phyloP scores from a whole-genome alignment of 2,888 invertebrate genomes.

The Acleris laterana region DNA sequence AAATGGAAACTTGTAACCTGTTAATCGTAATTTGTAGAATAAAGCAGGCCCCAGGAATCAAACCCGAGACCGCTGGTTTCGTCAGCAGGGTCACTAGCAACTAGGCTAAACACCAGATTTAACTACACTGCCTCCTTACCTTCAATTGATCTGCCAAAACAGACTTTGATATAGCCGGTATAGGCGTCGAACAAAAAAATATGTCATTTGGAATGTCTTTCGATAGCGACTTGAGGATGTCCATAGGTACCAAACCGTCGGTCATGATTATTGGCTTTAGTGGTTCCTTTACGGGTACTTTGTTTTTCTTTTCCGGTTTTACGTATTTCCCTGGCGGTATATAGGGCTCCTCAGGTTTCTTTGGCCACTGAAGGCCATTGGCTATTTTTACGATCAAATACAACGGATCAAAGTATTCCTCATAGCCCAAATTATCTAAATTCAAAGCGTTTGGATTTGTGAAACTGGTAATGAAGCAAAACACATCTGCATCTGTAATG shows the following conservation, averaged over 20 bases:
- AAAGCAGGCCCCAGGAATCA: too few relatives aligned
- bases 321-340: constrained; percentile 34
- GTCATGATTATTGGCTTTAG: constrained; percentile 61
- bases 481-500: constrained; percentile 69
- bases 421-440: constrained; percentile 48
- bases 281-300: constrained; percentile 35
- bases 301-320: constrained; percentile 38
- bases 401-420: constrained; percentile 61
- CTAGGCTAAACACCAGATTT: not conserved
- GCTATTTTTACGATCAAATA: constrained; percentile 70
- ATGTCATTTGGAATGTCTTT: constrained; percentile 59
- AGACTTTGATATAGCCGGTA: constrained; percentile 56
- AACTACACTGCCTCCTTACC: constrained; percentile 45
- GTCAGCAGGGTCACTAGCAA: not conserved
- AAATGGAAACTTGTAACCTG: too few relatives aligned
- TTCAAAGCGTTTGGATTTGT: constrained; percentile 63
- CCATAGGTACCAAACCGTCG: constrained; percentile 68
- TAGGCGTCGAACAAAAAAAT: constrained; percentile 61
- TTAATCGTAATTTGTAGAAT: too few relatives aligned
- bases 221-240: constrained; percentile 61
- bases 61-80: too few relatives aligned
- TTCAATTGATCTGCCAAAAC: constrained; percentile 64
- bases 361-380: constrained; percentile 49
- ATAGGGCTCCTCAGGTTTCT: constrained; percentile 34
- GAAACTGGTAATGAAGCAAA: constrained; percentile 67